phyloP scores from a whole-genome alignment of 2,888 invertebrate genomes.

The Drosophila robusta region DNA sequence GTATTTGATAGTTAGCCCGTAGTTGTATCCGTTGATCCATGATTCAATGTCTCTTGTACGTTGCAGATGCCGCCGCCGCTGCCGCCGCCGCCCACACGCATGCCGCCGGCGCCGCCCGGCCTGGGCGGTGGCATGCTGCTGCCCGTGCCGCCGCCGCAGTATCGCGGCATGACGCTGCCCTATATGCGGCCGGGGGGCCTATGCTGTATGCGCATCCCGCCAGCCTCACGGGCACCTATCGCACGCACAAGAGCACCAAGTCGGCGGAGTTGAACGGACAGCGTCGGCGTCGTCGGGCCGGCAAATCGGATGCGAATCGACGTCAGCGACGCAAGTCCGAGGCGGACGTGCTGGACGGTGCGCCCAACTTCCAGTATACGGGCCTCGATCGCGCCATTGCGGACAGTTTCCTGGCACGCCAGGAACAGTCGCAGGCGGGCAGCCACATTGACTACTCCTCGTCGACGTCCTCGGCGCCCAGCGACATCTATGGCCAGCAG shows the following conservation, averaged over 20 bases:
- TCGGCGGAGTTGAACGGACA: conserved; percentile 74
- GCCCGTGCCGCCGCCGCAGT: conserved; percentile 56
- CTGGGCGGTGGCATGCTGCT: conserved; percentile 67
- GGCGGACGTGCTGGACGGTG: conserved; percentile 81
- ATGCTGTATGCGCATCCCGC: conserved; percentile 74
- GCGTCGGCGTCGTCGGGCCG: conserved; percentile 68
- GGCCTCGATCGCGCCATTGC: conserved; percentile 84
- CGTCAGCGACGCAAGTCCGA: conserved; percentile 84
- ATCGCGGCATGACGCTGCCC: conserved; percentile 79
- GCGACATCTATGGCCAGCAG: conserved; percentile 58
- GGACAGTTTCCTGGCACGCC: conserved; percentile 83
- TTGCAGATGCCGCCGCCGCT: conserved; percentile 59
- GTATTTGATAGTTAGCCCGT: conserved; percentile 1
- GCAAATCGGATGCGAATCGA: conserved; percentile 75
- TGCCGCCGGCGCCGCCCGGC: conserved; percentile 62
- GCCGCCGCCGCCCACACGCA: conserved; percentile 67
- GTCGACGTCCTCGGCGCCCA: conserved; percentile 76
- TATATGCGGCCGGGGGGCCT: conserved; percentile 72
- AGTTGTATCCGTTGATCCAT: not conserved
- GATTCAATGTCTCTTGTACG: conserved; percentile 4
- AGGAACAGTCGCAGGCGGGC: conserved; percentile 80
- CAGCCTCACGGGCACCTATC: conserved; percentile 76
- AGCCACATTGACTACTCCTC: conserved; percentile 84
- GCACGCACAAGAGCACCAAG: conserved; percentile 75
- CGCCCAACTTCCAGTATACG: conserved; percentile 83